phyloP scores from a whole-genome alignment of 1,140 invertebrate species.

The Lepidotrigona ventralis region DNA sequence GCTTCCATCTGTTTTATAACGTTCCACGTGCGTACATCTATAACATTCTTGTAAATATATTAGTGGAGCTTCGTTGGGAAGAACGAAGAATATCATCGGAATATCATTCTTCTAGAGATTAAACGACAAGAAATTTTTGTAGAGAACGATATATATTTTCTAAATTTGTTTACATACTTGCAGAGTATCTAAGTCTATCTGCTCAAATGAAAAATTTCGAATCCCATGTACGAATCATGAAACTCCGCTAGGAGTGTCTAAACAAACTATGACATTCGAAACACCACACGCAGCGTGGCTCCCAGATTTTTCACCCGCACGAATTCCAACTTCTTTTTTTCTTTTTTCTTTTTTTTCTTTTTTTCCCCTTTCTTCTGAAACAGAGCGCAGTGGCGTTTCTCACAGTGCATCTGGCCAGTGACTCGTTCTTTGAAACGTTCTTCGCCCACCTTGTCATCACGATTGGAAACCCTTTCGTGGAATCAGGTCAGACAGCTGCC shows the following conservation, averaged over 20 bases:
- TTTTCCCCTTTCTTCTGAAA: not conserved
- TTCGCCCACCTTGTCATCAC: constrained; percentile 50
- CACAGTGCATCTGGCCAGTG: constrained; percentile 14
- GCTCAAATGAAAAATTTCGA: not conserved
- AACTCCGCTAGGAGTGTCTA: not conserved
- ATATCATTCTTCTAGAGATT: no score
- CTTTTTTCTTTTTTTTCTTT: not conserved
- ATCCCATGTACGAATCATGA: not conserved
- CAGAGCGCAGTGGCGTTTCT: constrained; percentile 6
- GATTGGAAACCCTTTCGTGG: constrained; percentile 55
- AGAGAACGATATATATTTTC: no score
- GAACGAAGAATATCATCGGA: no score
- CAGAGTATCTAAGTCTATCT: no score
- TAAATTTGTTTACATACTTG: no score
- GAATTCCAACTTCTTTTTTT: not conserved
- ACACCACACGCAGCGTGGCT: not conserved
- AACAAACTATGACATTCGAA: not conserved
- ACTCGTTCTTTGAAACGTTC: constrained; percentile 46
- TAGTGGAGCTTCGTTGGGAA: not conserved
- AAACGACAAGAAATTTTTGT: no score
- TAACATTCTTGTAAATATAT: not conserved
- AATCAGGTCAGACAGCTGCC: constrained; percentile 64
- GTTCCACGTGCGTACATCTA: not conserved
- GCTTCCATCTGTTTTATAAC: not conserved
- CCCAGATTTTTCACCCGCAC: not conserved